phyloP scores from a whole-genome alignment of 2,888 invertebrate genomes.

The Drosophila meridiana region DNA sequence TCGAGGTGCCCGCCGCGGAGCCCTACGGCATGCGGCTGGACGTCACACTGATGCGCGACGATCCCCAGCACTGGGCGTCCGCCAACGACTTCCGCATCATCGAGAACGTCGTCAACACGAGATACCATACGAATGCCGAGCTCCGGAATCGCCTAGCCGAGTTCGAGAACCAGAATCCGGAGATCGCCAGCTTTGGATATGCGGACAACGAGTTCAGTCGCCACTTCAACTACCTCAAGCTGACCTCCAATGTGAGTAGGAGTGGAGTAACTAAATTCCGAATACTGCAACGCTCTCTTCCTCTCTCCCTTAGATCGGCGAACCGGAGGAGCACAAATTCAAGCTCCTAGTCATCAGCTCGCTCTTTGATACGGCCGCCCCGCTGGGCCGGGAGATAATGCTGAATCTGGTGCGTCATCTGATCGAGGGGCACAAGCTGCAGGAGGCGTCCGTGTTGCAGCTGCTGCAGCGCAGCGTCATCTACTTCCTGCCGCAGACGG shows the following conservation, averaged over 20 bases:
- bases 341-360: slow-evolving; percentile 94
- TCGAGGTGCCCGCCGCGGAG: slow-evolving; percentile 86
- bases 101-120: slow-evolving; percentile 88
- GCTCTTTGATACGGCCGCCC: slow-evolving; percentile 90
- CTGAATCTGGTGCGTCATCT: slow-evolving; percentile 93
- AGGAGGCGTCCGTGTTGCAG: slow-evolving; percentile 88
- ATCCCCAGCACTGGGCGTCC: slow-evolving; percentile 93
- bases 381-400: slow-evolving; percentile 93
- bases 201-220: slow-evolving; percentile 89
- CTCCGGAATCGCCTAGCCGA: slow-evolving; percentile 88
- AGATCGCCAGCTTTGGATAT: slow-evolving; percentile 89
- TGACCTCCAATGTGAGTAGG: slow-evolving; percentile 89
- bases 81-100: slow-evolving; percentile 91
- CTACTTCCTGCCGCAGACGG: slow-evolving; percentile 90
- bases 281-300: not conserved
- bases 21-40: slow-evolving; percentile 88
- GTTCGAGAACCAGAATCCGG: slow-evolving; percentile 89
- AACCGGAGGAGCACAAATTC: slow-evolving; percentile 92
- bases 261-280: no score
- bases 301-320: slow-evolving; percentile 87
- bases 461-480: slow-evolving; percentile 90
- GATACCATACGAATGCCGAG: slow-evolving; percentile 89
- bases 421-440: slow-evolving; percentile 89
- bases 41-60: slow-evolving; percentile 92
- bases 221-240: slow-evolving; percentile 89